phyloP scores from a whole-genome alignment of 2,888 invertebrate species.

The Catocala nupta region DNA sequence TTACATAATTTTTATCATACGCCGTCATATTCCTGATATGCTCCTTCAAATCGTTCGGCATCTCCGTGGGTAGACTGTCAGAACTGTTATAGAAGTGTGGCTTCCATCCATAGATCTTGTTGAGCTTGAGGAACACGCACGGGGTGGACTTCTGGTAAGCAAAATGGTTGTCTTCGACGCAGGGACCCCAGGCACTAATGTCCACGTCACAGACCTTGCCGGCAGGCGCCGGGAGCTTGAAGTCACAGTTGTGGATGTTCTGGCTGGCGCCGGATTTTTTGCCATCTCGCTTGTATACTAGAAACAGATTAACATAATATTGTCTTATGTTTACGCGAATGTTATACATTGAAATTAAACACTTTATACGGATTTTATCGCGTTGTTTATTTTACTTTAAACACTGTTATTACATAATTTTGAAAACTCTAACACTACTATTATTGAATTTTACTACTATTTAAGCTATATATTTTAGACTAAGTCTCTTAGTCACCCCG shows the following conservation, averaged over 20 bases:
- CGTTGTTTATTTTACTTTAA: too few species aligned
- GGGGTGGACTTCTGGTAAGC: conserved; percentile 97
- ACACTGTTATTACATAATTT: too few species aligned
- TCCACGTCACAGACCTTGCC: conserved; percentile 96
- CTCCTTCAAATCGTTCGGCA: conserved; percentile 91
- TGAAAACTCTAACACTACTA: too few species aligned
- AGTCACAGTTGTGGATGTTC: conserved; percentile 92
- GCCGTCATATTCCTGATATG: conserved; percentile 88
- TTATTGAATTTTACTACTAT: too few species aligned
- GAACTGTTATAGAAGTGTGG: conserved; percentile 94
- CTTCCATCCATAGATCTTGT: conserved; percentile 97
- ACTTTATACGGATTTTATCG: too few species aligned
- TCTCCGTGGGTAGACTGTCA: conserved; percentile 89
- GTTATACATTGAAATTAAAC: too few species aligned
- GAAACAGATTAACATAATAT: conserved; percentile 46
- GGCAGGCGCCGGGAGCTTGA: conserved; percentile 89
- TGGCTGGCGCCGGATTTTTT: conserved; percentile 91
- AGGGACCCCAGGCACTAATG: conserved; percentile 92
- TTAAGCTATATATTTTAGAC: too few species aligned
- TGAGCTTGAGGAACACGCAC: conserved; percentile 97
- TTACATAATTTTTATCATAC: conserved; percentile 80
- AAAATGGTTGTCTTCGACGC: conserved; percentile 94
- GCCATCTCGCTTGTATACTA: conserved; percentile 92
- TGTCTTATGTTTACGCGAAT: too few species aligned
- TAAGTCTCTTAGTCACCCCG: too few species aligned